Evolutionary conservation across 2,888 invertebrate genomes (phyloP), one percentile per base, ranked within the genome.

Genomic region (Himalopsyche anomala): DNA sequence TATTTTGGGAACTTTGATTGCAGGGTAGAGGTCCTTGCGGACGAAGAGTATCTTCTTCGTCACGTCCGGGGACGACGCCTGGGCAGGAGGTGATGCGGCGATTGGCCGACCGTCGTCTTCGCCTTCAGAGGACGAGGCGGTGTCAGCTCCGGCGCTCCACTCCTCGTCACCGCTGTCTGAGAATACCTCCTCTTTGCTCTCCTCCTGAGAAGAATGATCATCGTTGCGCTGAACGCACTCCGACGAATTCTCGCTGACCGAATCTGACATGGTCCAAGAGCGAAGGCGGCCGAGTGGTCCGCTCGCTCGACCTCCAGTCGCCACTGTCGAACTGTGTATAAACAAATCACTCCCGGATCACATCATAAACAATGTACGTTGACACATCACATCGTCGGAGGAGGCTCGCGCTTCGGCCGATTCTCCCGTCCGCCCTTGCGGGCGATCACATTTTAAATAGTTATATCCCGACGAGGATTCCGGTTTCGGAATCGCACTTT

Each of bases 351-450:
- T 69, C 85, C 55, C 51, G 74, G 80, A 85, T 85, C 85, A 85
- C 85, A 85, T 93, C 91, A 93, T 93, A 93, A 93, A 93, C 93
- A 93, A 93, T 93, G 93, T 74, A 91, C 91, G 93, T 93, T 93
- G 93, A 93, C 93, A 93, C 93, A 93, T 93, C 93, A 93, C 93
- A 93, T 90, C 90, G 91, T 91, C 90, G 88, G 90, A 90, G 90
- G 51, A 91, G 90, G 90, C 90, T 90, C 90, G 89, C 90, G 91
- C 91, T 91, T 91, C 90, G 91, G 91, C 84, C 55, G 81, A 80
- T 82, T 86, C 84, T 80, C 84, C 74, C 82, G 84, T 82, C 84
- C 56, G 55, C 83, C 79, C 36, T 51, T 28, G 80, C 56, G 12
- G 69, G 80, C 28, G 55, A 80, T 62, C 87, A 54, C 80, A 82